Conservation (phyloP, 2,797 vertebrate genomes). For the Crossoptilon crossoptilon region DNA sequence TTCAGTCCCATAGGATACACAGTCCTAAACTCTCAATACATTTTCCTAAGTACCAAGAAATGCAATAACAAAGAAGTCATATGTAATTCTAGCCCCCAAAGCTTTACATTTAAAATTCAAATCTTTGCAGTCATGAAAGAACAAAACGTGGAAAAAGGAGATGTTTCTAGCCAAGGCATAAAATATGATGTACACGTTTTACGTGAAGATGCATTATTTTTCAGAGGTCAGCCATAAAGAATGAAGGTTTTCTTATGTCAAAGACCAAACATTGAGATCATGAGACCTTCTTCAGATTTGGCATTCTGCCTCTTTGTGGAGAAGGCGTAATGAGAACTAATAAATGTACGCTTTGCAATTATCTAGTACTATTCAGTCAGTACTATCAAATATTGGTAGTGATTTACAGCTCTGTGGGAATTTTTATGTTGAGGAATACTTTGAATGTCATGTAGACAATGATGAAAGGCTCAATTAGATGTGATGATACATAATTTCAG, state of each 20-base stretch:
- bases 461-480: not conserved
- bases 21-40: constrained; percentile 25
- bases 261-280: not conserved
- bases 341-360: not conserved
- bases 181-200: not conserved
- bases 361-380: not conserved
- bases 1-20: constrained; percentile 3
- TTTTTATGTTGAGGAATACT: not conserved
- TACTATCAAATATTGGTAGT: not conserved
- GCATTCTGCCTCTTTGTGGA: not conserved
- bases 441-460: not conserved
- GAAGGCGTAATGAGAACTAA: not conserved
- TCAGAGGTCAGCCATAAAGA: not conserved
- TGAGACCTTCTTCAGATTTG: not conserved
- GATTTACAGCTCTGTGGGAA: not conserved
- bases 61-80: constrained; percentile 26
- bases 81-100: not conserved
- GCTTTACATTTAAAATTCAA: not conserved
- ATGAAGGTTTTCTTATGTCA: not conserved
- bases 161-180: not conserved
- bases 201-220: not conserved
- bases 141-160: not conserved
- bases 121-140: not conserved
- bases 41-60: constrained; percentile 11
- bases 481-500: not conserved